Evolutionary conservation across 1,140 invertebrate species (phyloP).

Genomic region (Metaphire vulgaris): DNA sequence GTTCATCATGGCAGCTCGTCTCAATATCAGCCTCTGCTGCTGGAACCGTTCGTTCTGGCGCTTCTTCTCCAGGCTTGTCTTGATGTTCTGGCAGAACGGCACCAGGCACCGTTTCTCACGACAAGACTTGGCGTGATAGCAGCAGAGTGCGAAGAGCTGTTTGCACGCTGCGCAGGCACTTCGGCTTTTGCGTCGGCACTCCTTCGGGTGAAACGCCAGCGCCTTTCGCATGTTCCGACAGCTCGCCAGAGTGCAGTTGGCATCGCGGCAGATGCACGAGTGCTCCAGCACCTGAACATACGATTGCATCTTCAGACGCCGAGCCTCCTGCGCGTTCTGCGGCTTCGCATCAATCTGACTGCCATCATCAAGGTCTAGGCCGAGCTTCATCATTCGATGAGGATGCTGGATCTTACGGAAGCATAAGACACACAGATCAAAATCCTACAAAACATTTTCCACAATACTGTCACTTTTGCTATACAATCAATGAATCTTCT

Average conservation of each 20-base stretch:
- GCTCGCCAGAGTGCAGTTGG: slow-evolving; percentile 13
- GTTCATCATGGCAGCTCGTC: slow-evolving; percentile 70
- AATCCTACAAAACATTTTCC: no score
- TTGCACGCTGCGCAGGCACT: slow-evolving; percentile 97
- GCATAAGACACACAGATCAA: slow-evolving; percentile 42
- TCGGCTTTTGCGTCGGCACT: slow-evolving; percentile 90
- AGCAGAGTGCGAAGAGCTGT: slow-evolving; percentile 93
- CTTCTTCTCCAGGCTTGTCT: slow-evolving; percentile 93
- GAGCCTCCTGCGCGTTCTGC: slow-evolving; percentile 64
- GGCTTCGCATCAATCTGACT: slow-evolving; percentile 61
- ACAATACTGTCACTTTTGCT: no score
- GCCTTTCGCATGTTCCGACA: slow-evolving; percentile 59
- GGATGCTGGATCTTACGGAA: slow-evolving; percentile 59
- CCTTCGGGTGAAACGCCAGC: not conserved
- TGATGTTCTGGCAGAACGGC: slow-evolving; percentile 96
- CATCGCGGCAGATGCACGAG: slow-evolving; percentile 16
- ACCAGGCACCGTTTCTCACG: slow-evolving; percentile 88
- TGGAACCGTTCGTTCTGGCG: slow-evolving; percentile 85
- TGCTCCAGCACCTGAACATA: slow-evolving; percentile 14
- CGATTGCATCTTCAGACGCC: not conserved
- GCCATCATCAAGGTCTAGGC: slow-evolving; percentile 66
- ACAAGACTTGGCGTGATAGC: slow-evolving; percentile 98
- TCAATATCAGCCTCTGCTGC: slow-evolving; percentile 72
- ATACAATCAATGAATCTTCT: no score
- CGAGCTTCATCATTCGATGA: slow-evolving; percentile 80